phyloP scores from a whole-genome alignment of 2,113 vertebrate genomes.

The Heloderma charlesbogerti region DNA sequence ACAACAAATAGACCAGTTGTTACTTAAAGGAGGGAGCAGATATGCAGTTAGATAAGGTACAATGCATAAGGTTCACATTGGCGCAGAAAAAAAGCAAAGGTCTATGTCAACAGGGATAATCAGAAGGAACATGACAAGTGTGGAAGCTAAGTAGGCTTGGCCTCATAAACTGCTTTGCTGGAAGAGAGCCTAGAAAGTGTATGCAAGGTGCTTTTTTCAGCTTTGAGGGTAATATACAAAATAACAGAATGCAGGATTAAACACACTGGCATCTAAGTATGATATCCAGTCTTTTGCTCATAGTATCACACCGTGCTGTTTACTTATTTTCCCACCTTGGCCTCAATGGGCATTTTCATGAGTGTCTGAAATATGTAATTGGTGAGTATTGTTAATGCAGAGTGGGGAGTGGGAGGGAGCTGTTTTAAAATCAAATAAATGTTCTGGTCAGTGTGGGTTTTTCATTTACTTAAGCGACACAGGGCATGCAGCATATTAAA shows the following conservation, averaged over 20 bases:
- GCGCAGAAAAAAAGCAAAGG: not conserved
- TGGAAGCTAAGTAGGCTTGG: not conserved
- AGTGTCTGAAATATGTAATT: not conserved
- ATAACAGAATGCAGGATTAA: not conserved
- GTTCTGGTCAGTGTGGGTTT: not conserved
- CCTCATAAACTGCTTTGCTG: not conserved
- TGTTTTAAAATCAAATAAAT: not conserved
- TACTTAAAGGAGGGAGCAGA: not conserved
- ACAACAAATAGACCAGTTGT: not conserved
- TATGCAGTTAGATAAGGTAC: too few relatives aligned
- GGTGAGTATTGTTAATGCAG: not conserved
- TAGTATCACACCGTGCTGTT: not conserved
- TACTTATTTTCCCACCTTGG: not conserved
- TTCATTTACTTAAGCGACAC: not conserved
- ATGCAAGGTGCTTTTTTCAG: not conserved
- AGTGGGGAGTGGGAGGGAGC: not conserved
- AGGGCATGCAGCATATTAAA: not conserved
- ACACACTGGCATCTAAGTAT: not conserved
- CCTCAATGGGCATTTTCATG: not conserved
- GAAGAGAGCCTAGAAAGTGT: not conserved
- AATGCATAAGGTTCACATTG: not conserved
- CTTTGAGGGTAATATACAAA: not conserved
- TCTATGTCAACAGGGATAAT: not conserved
- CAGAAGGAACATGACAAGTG: not conserved
- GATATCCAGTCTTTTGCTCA: not conserved